A percentile compares a stretch with the other conserved stretches of the same genome.
Evolutionary conservation across 2,113 vertebrate species (phyloP).

Genomic region (Odocoileus hemionus): DNA sequence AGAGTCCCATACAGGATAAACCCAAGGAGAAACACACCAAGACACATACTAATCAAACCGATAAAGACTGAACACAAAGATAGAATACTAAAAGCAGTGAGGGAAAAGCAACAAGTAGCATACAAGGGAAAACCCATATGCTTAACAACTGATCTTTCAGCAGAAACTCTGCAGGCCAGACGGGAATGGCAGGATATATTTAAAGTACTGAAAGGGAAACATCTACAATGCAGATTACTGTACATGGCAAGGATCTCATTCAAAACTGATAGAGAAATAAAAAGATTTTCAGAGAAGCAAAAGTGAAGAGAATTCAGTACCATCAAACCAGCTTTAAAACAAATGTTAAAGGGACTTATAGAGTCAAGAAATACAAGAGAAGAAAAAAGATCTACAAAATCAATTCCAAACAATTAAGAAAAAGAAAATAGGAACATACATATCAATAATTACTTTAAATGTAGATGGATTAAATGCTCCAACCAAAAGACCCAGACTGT

Average conservation of each 20-base stretch:
- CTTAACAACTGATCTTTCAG: background rate
- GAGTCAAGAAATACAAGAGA: background rate
- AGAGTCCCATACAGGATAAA: background rate
- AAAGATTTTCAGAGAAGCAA: background rate
- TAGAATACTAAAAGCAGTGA: background rate
- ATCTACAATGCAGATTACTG: background rate
- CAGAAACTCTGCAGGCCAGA: background rate
- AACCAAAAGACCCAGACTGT: background rate
- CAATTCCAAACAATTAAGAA: background rate
- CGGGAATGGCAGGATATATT: background rate
- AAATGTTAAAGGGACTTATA: background rate
- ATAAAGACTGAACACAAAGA: background rate
- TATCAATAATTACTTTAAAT: background rate
- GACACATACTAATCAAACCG: background rate
- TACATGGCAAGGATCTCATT: background rate
- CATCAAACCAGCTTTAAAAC: background rate
- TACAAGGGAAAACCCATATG: background rate
- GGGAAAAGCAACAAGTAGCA: background rate
- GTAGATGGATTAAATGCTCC: background rate
- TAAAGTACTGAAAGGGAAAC: background rate
- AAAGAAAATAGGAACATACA: background rate
- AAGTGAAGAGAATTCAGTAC: background rate
- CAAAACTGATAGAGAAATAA: background rate
- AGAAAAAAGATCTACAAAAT: background rate
- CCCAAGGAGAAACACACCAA: background rate